phyloP scores from a whole-genome alignment of 2,113 vertebrate species.

The Phodopus roborovskii region DNA sequence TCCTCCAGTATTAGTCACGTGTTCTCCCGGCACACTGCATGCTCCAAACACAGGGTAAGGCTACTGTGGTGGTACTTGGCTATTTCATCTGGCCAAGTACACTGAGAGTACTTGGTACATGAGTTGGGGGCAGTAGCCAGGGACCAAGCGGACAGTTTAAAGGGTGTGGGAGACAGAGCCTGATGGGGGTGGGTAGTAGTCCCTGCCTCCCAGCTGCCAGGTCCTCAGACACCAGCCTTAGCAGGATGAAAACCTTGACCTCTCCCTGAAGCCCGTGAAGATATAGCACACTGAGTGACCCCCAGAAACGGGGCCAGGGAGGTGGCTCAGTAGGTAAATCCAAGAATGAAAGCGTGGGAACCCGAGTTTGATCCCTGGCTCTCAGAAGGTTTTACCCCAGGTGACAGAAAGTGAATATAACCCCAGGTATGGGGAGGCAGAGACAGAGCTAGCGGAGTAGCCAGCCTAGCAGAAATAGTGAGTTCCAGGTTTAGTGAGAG shows the following conservation, averaged over 20 bases:
- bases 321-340: not conserved
- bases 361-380: not conserved
- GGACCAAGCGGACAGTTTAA: not conserved
- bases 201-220: not conserved
- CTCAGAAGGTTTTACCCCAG: no score
- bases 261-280: conserved; percentile 43
- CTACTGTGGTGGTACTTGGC: not conserved
- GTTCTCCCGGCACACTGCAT: not conserved
- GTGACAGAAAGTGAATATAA: not conserved
- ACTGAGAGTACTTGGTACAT: not conserved
- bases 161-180: no score
- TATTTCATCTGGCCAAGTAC: not conserved
- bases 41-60: not conserved
- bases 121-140: not conserved
- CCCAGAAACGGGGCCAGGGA: not conserved
- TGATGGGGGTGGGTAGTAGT: not conserved
- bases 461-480: not conserved
- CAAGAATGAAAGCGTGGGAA: not conserved
- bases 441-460: not conserved
- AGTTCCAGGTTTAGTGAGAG: not conserved
- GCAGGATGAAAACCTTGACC: not conserved
- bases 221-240: not conserved
- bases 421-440: not conserved
- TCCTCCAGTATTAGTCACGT: not conserved
- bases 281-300: not conserved